Base-by-base conservation (phyloP, 2,113 vertebrate species). In the Scytalopus superciliaris region DNA sequence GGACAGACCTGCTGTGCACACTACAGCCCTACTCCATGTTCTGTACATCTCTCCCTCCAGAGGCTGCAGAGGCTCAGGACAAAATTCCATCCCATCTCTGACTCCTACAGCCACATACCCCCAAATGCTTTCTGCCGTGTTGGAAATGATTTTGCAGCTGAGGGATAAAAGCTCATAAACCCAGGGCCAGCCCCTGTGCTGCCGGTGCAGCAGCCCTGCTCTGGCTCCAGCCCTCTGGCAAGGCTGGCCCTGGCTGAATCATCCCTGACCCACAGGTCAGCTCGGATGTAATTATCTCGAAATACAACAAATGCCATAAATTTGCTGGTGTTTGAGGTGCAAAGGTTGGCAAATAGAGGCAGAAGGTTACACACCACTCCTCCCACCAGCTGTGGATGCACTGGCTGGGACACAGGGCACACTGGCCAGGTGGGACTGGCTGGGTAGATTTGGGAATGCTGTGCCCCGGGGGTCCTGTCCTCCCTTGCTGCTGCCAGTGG, bases 331-430 rank as follows among this genome's bases (percentile, higher is more conserved):
- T 87, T 83, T 52, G 70, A 77, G 60, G 74, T 35, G 33, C 55
- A 80, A 69, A 86, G 87, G 85, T 49, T 89, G 81, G 87, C 56
- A 90, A 49, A 77, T 3, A 39, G 44, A 72, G 1, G 30, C 86
- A 47, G 22, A 40, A 70, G 56, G 75, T 84, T 47, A 47, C 42
- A 21, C 10, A 0, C 19, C 0, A 1, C 55, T 86, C 60, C 80
- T 89, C 47, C 39, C 60, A 16, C 35, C 35, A 12, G 45, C 59
- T 85, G 60, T 0, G 0, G 76, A 37, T 13, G 12, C 37, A 2
- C 21, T 0, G 2, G n/a, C 45, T 57, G 35, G 60, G 49, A 87
- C 25, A 42, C 0, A 0, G 55, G 4, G 23, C n/a, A n/a, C 0
- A 1, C 16, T 0, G 3, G 53, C 64, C 2, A 1, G 69, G 28